Evolutionary conservation across 2,113 vertebrate genomes (phyloP), one percentile per base, ranked within the genome.

Genomic region (Zosterops pallidus): DNA sequence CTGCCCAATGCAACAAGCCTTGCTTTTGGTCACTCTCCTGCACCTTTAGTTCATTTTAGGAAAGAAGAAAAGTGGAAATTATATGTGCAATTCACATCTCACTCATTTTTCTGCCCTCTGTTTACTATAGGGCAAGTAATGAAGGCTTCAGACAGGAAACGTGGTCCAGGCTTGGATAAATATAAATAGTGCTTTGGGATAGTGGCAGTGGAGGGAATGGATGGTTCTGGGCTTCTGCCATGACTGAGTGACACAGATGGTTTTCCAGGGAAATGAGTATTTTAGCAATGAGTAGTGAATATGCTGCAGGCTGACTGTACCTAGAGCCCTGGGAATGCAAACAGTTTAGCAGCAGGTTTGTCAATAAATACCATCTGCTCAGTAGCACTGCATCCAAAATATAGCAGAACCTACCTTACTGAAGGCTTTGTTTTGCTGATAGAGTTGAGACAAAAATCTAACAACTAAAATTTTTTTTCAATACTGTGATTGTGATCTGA

Each of bases 341-440:
- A 93, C 96, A 96, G 69, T 92, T 92, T 89, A 95, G 83, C 78
- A 89, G 89, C 87, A 89, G 94, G 89, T 94, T 95, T 97, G 94
- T 95, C 92, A 97, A 96, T 95, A 96, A 96, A 92, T 89, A 42
- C 96, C 95, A 95, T 96, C 96, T 95, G 96, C 77, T 96, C 74
- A 15, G 24, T 55, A 69, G n/a, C 80, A 53, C 78, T 71, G 56
- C 82, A 29, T 68, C 81, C 83, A 89, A 86, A 92, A 56, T 64
- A 68, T 5, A 60, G 77, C 83, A 96, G 60, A 81, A 64, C 52
- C 44, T 64, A 64, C 89, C 80, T 87, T 74, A 72, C 49, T 2
- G 2, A 60, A 76, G 69, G 41, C 76, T 82, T 31, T 80, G 37
- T 56, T 81, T 84, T 41, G 57, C 31, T 68, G 39, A 37, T 9